Evolutionary conservation across 37 sponge, comb jelly and placozoan genomes (phyloP).

Genomic region (Halisarca cf. caerulea): DNA sequence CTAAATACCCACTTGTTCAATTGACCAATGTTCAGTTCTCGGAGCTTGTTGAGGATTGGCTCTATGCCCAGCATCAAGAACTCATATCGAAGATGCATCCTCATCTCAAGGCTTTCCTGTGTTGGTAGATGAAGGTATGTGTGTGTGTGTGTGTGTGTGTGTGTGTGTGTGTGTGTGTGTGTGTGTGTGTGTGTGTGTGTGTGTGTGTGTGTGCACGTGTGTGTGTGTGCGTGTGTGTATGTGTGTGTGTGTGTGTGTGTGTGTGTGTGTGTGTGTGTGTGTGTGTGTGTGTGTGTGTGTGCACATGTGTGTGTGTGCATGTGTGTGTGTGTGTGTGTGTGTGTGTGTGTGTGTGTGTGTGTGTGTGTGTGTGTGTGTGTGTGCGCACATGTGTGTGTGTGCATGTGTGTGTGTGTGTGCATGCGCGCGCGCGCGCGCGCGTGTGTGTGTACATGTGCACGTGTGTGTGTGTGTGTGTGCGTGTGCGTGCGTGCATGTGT

Average conservation of each 20-base stretch:
- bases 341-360: neutral
- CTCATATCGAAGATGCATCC: slow-evolving; percentile 80
- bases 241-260: neutral
- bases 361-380: neutral
- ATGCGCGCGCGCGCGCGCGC: neutral
- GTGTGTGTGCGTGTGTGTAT: neutral
- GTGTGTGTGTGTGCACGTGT: neutral
- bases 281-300: too few relatives aligned
- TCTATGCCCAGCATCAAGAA: slow-evolving; percentile 76
- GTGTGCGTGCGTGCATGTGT: too few relatives aligned
- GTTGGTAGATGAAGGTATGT: neutral
- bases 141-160: neutral
- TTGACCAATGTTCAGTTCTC: slow-evolving; percentile 56
- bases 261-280: neutral
- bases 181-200: slow-evolving; percentile 17
- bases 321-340: too few relatives aligned
- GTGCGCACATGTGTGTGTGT: neutral
- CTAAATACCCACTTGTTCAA: slow-evolving; percentile 63
- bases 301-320: too few relatives aligned
- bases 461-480: neutral
- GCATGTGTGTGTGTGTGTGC: slow-evolving; percentile 8
- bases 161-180: neutral
- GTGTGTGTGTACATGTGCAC: neutral
- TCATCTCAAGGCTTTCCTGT: slow-evolving; percentile 80
- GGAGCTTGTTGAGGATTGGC: slow-evolving; percentile 58